These are phyloP conservation scores for Megalonaias nervosa DNA, from an alignment of 1,140 invertebrate species.

Conservation along the genomic window DNA sequence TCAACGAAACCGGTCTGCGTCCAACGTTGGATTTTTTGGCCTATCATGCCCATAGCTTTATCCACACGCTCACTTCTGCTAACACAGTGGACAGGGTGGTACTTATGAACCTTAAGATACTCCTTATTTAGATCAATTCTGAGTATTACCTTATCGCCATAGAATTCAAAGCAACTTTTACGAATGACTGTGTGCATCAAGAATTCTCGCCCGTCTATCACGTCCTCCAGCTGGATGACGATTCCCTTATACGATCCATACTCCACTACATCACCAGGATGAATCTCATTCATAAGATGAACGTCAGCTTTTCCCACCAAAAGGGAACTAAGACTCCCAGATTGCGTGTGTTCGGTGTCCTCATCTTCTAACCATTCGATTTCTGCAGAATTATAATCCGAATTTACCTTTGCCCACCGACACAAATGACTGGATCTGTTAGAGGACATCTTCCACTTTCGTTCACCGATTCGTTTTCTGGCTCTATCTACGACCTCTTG, in stretches of 20 bases:
- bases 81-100: slow-evolving; percentile 8
- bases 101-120: neutral
- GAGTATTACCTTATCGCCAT: neutral
- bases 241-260: neutral
- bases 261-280: slow-evolving; percentile 8
- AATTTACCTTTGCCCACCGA: slow-evolving; percentile 14
- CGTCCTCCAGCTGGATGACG: neutral
- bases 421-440: slow-evolving; percentile 22
- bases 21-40: neutral
- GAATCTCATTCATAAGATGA: slow-evolving; percentile 4
- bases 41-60: neutral
- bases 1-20: slow-evolving; percentile 4
- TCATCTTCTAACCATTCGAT: neutral
- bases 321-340: neutral
- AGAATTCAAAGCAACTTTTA: no score
- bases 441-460: neutral
- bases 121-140: slow-evolving; percentile 13
- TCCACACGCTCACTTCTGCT: neutral
- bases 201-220: neutral
- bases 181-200: slow-evolving; percentile 2
- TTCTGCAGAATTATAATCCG: neutral
- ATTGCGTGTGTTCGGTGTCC: neutral
- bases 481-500: neutral
- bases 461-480: slow-evolving; percentile 13
- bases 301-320: slow-evolving; percentile 1